phyloP scores from a whole-genome alignment of 1,140 invertebrate genomes.

The Pissodes strobi region DNA sequence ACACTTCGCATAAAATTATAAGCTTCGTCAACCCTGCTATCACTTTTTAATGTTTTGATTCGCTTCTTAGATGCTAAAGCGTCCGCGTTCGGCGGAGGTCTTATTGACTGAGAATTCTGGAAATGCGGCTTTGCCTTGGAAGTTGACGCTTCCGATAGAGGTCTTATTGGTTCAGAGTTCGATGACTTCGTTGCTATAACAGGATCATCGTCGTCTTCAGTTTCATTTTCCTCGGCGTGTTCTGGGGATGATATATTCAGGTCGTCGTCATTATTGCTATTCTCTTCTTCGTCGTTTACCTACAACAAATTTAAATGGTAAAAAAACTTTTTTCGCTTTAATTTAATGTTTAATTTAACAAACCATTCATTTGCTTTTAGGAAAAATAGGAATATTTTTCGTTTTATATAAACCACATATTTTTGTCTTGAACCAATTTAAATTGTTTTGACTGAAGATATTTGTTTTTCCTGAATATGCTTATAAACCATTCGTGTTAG shows the following conservation, averaged over 20 bases:
- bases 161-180: slow-evolving; percentile 15
- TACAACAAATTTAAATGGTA: slow-evolving; percentile 10
- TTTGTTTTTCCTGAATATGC: no score
- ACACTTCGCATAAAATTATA: slow-evolving; percentile 20
- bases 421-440: background rate
- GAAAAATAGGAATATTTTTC: background rate
- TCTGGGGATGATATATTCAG: slow-evolving; percentile 3
- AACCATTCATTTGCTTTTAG: background rate
- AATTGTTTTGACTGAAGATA: slow-evolving; percentile 6
- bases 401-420: background rate
- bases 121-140: slow-evolving; percentile 11
- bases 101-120: slow-evolving; percentile 7
- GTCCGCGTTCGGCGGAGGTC: slow-evolving; percentile 5
- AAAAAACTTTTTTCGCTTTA: background rate
- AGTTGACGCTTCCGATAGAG: slow-evolving; percentile 19
- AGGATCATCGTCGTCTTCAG: slow-evolving; percentile 13
- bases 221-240: background rate
- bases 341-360: no score
- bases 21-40: slow-evolving; percentile 13
- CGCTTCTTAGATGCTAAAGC: slow-evolving; percentile 9
- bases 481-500: no score
- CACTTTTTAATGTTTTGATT: slow-evolving; percentile 3
- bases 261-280: slow-evolving; percentile 13
- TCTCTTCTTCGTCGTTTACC: slow-evolving; percentile 10
- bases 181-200: slow-evolving; percentile 14